Conservation (phyloP, 2,888 invertebrate genomes). For the Leucophenga montana region DNA sequence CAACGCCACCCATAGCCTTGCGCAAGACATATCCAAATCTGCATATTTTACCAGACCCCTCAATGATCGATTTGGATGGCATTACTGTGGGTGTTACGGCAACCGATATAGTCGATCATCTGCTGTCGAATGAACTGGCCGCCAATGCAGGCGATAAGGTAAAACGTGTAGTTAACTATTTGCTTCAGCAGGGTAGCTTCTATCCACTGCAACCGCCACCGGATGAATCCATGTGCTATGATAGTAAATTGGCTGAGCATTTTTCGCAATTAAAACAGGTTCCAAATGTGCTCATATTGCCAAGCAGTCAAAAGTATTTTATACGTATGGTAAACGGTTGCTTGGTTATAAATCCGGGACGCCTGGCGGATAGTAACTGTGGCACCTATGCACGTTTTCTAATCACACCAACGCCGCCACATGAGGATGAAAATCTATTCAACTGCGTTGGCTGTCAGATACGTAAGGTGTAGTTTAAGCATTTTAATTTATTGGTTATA, state of each 20-base stretch:
- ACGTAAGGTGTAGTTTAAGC: conserved; percentile 70
- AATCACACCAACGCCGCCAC: conserved; percentile 73
- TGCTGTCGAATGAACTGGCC: conserved; percentile 85
- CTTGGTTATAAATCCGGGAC: conserved; percentile 89
- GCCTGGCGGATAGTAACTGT: conserved; percentile 82
- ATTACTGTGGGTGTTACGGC: conserved; percentile 86
- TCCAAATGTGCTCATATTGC: conserved; percentile 88
- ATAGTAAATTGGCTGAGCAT: conserved; percentile 81
- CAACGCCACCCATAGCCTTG: conserved; percentile 84
- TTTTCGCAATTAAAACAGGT: conserved; percentile 81
- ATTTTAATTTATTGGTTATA: no score
- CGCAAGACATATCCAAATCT: conserved; percentile 78
- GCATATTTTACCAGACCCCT: conserved; percentile 86
- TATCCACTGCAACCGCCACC: conserved; percentile 87
- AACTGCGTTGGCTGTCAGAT: conserved; percentile 75
- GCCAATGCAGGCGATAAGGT: conserved; percentile 79
- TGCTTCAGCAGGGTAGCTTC: conserved; percentile 84
- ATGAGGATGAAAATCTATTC: conserved; percentile 64
- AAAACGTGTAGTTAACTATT: conserved; percentile 82
- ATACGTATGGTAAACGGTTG: conserved; percentile 86
- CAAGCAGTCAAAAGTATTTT: conserved; percentile 89
- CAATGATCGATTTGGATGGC: conserved; percentile 84
- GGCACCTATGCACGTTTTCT: conserved; percentile 85
- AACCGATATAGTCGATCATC: conserved; percentile 87
- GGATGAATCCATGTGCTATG: conserved; percentile 77